A percentile compares a stretch with the other conserved stretches of the same genome.
Conservation (phyloP, 1,140 invertebrate genomes). For the Episyrphus balteatus region DNA sequence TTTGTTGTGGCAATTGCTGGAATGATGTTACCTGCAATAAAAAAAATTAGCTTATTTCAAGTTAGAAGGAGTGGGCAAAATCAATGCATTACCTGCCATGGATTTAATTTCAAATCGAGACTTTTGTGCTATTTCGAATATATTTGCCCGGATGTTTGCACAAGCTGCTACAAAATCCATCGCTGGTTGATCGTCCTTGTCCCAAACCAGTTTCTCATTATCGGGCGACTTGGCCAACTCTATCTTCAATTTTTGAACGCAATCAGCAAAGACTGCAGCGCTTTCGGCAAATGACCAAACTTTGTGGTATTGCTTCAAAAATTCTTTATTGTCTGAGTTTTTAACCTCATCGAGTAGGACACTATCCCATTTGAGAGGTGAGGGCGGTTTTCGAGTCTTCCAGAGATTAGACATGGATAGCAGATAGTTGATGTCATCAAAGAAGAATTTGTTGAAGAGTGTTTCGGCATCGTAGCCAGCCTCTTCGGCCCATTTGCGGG, state of each 20-base stretch:
- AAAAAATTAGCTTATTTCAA: too few species aligned
- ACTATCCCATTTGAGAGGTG: slow-evolving; percentile 62
- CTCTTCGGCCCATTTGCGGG: slow-evolving; percentile 76
- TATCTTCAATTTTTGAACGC: slow-evolving; percentile 56
- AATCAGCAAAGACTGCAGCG: slow-evolving; percentile 59
- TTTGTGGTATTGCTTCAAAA: slow-evolving; percentile 57
- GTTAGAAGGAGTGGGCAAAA: too few species aligned
- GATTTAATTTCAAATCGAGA: slow-evolving; percentile 94
- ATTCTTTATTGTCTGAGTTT: slow-evolving; percentile 23
- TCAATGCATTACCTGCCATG: too few species aligned
- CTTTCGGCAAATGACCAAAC: slow-evolving; percentile 66
- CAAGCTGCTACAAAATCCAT: slow-evolving; percentile 96
- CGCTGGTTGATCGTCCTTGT: slow-evolving; percentile 88
- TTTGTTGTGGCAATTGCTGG: slow-evolving; percentile 98
- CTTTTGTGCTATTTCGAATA: slow-evolving; percentile 83
- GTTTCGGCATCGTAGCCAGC: slow-evolving; percentile 74
- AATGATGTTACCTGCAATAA: slow-evolving; percentile 95
- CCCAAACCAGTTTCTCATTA: slow-evolving; percentile 79
- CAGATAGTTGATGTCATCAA: slow-evolving; percentile 92
- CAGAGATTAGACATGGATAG: slow-evolving; percentile 91
- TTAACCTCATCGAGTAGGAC: slow-evolving; percentile 44
- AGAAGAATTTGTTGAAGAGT: slow-evolving; percentile 81
- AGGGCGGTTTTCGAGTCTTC: slow-evolving; percentile 74
- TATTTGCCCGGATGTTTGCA: slow-evolving; percentile 83
- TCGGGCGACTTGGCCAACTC: slow-evolving; percentile 46